Percentiles rank a stretch among this genome's conserved stretches.
phyloP scores from a whole-genome alignment of 1,140 invertebrate species.

The Cyclargus thomasi region DNA sequence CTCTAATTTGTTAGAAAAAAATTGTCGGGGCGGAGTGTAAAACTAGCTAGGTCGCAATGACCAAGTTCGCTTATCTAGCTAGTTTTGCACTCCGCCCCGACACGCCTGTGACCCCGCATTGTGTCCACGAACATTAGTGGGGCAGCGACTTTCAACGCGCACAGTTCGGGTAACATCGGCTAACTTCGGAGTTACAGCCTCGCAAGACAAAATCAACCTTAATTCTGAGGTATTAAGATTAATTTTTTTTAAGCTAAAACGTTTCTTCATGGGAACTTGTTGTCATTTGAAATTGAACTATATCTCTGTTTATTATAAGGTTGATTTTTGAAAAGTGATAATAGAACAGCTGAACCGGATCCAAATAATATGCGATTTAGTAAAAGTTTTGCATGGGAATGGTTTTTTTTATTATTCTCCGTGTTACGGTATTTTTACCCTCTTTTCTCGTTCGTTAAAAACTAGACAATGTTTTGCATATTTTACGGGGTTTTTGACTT shows the following conservation, averaged over 20 bases:
- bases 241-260: neutral
- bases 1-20: too few relatives aligned
- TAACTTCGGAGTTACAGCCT: neutral
- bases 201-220: neutral
- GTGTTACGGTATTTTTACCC: neutral
- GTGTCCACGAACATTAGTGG: neutral
- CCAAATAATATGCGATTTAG: neutral
- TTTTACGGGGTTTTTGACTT: neutral
- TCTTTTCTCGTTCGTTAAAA: neutral
- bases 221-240: neutral
- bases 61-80: too few relatives aligned
- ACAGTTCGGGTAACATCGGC: neutral
- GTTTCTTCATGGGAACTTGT: neutral
- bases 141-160: neutral
- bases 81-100: constrained; percentile 25
- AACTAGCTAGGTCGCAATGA: too few relatives aligned
- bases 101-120: neutral
- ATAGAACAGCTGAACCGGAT: neutral
- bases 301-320: neutral
- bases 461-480: constrained; percentile 23
- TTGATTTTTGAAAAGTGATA: neutral
- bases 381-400: constrained; percentile 3
- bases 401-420: neutral
- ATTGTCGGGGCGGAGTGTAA: too few relatives aligned
- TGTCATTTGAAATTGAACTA: neutral